phyloP scores from a whole-genome alignment of 1,140 invertebrate species.

The Phymastichus coffea region DNA sequence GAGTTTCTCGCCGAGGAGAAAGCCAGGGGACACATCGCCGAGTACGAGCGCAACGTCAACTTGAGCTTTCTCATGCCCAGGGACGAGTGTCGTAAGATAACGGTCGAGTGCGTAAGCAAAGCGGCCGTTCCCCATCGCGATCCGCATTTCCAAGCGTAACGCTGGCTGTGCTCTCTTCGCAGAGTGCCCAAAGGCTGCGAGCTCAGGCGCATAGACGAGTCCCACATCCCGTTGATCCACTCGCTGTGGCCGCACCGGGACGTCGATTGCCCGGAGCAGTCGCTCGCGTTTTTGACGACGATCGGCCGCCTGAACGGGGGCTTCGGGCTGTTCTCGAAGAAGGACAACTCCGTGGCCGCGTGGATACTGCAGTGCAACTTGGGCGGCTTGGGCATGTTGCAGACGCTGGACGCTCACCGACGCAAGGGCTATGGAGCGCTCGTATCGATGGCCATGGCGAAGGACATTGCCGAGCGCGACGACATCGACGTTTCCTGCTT shows the following conservation, averaged over 20 bases:
- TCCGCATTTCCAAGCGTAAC: no score
- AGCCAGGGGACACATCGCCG: no score
- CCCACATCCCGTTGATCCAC: neutral
- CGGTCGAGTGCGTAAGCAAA: no score
- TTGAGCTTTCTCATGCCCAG: no score
- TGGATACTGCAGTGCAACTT: neutral
- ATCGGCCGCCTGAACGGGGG: neutral
- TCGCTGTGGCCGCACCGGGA: neutral
- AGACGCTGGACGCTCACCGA: neutral
- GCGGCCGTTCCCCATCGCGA: no score
- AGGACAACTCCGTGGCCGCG: neutral
- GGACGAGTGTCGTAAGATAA: no score
- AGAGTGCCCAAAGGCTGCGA: no score
- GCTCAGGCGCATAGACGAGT: no score
- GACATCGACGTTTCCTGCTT: neutral
- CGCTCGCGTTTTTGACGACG: neutral
- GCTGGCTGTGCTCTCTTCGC: no score
- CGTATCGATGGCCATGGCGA: neutral
- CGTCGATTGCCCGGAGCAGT: neutral
- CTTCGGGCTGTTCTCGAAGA: neutral
- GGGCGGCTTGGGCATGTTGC: neutral
- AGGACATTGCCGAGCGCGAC: neutral
- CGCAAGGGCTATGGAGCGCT: neutral
- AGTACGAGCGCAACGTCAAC: no score
- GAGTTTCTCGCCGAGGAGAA: no score